Evolutionary conservation across 1,140 invertebrate species (phyloP).

Genomic region (Hesperophylax magnus): DNA sequence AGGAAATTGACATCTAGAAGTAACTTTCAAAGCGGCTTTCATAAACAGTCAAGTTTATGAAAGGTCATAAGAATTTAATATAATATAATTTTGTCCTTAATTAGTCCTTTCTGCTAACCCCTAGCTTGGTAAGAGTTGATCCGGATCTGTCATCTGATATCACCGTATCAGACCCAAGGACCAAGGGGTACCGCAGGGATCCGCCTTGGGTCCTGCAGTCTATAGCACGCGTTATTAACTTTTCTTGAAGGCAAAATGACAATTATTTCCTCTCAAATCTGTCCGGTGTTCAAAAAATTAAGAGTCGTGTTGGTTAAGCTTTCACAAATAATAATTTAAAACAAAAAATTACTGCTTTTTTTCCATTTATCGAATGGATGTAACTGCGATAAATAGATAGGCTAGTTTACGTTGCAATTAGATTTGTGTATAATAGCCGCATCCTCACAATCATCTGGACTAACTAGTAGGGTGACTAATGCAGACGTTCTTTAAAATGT

Average conservation of each 20-base stretch:
- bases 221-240: constrained; percentile 29
- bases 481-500: too few species aligned
- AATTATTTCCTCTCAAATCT: constrained; percentile 15
- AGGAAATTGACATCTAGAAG: background rate
- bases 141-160: background rate
- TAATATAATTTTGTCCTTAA: background rate
- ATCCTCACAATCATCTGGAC: too few species aligned
- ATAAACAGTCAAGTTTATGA: background rate
- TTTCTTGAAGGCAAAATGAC: constrained; percentile 37
- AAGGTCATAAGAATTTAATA: background rate
- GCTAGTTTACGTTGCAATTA: too few species aligned
- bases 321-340: background rate
- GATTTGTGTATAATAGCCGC: too few species aligned
- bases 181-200: too few species aligned
- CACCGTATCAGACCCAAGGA: too few species aligned
- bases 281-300: background rate
- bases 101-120: background rate
- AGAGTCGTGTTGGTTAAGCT: background rate
- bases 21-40: background rate
- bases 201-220: background rate
- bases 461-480: too few species aligned
- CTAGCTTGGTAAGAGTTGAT: background rate
- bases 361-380: too few species aligned
- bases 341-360: too few species aligned
- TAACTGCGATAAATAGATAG: too few species aligned